These are phyloP conservation scores for Astyanax mexicanus DNA, from an alignment of 2,797 vertebrate genomes.

Conservation along the genomic window DNA sequence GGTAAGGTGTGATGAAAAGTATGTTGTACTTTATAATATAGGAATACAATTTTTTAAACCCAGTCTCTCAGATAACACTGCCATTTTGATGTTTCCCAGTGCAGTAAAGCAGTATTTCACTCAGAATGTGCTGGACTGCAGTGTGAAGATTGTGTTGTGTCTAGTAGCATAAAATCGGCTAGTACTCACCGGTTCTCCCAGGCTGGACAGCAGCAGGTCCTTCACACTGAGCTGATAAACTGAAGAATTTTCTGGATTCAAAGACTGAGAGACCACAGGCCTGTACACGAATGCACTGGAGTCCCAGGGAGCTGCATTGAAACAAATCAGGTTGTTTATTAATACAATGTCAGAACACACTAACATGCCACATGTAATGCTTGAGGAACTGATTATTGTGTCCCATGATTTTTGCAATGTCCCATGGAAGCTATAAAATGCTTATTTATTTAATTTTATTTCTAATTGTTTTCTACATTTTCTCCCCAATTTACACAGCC, in stretches of 20 bases:
- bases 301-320: constrained; percentile 46
- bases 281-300: constrained; percentile 18
- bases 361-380: not conserved
- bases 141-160: not conserved
- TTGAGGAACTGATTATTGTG: too few relatives aligned
- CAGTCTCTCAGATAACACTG: not conserved
- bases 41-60: too few relatives aligned
- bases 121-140: not conserved
- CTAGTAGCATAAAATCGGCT: not conserved
- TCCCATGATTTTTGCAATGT: too few relatives aligned
- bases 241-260: constrained; percentile 12
- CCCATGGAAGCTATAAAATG: too few relatives aligned
- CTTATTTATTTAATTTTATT: too few relatives aligned
- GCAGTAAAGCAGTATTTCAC: not conserved
- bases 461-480: too few relatives aligned
- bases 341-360: not conserved
- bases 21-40: too few relatives aligned
- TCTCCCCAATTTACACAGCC: too few relatives aligned
- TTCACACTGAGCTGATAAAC: constrained; percentile 85
- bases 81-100: not conserved
- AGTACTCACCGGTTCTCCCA: constrained; percentile 55
- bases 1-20: too few relatives aligned
- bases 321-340: not conserved
- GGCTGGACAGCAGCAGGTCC: constrained; percentile 86
- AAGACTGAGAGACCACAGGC: constrained; percentile 16